Evolutionary conservation across 1,140 invertebrate genomes (phyloP), one percentile per base, ranked within the genome.

Genomic region (Pogonus chalceus): DNA sequence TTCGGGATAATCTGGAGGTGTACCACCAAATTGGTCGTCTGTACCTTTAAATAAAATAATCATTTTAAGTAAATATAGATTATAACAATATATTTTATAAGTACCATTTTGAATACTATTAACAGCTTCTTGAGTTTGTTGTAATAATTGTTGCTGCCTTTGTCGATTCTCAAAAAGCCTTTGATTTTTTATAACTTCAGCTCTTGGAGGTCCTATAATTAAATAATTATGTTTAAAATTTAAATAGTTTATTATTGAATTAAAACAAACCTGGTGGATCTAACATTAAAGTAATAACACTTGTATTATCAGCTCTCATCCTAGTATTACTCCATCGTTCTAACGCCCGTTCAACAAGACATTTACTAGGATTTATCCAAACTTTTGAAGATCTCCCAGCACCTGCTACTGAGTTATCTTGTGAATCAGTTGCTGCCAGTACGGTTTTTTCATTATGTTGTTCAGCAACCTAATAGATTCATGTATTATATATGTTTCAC

Each of bases 261-360:
- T n/a, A n/a, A n/a, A n/a, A n/a, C n/a, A n/a, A n/a, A n/a, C n/a
- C 90, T 3, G 90, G 88, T 53, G 91, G 91, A 71, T 96, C 92
- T 49, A 96, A 75, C 79, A 96, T 88, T 20, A 96, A 75, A 26
- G 92, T 95, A 3, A 97, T 87, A 39, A 92, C 92, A 51, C 89
- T 94, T 2, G 92, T 96, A 69, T 98, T 98, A 72, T 98, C 94
- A 9, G 94, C 92, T 24, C 91, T 78, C 76, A 96, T 82, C 64
- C 87, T 81, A 4, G 84, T 87, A 24, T 73, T 77, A 14, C 79
- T 81, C 81, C 90, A 90, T 70, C 75, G 78, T 56, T 87, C 83
- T 2, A 96, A 72, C 20, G 92, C 92, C 58, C 81, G 77, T 64
- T 95, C 89, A 0, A 97, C 93, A 47, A 97, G 72, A 57, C 84